Base-by-base conservation (phyloP, 2,797 vertebrate species). In the Ispidina picta region DNA sequence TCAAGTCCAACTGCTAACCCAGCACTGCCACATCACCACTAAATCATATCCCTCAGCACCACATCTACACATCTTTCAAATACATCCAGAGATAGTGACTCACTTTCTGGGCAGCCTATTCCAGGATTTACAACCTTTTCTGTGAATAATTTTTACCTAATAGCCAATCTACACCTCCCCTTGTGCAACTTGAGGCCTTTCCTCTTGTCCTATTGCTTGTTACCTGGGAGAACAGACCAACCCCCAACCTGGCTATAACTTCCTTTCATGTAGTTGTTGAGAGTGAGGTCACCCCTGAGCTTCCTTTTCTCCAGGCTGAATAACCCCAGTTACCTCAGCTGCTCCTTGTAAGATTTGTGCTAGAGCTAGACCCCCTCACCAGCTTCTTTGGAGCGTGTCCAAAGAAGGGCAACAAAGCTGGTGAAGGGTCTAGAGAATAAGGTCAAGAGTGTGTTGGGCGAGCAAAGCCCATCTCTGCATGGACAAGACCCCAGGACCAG, bases 371-470 rank as follows among this genome's bases (percentile, higher is more conserved):
- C 52, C 52, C 52, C 52, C 12, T 55, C 29, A 55, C 11, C 52
- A 55, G 10, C 52, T 20, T 54, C 29, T 20, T 20, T 54, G 52
- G 52, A 54, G 18, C 13, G 19, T 21, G 29, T 55, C 52, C 12
- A 13, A 31, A n/a, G 29, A 31, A n/a, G 17, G 10, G 26, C 17
- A n/a, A n/a, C 51, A 52, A 52, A 55, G 29, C 52, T 13, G 29
- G 29, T 31, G 19, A 55, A 31, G 19, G 19, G 52, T 55, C n/a
- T 55, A n/a, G 29, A 55, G 29, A 31, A 55, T n/a, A 55, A 31
- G 52, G n/a, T 62, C 28, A 29, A 14, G 31, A 0, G 0, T 13
- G 14, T 15, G 3, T 0, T 12, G 46, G 6, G 6, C 25, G 44
- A 12, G 6, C 72, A 85, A 39, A 76, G 26, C 12, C 19, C 17